Percentiles rank a stretch among this genome's conserved stretches.
Evolutionary conservation across 2,797 vertebrate species (phyloP).

Genomic region (Hemibagrus guttatus): DNA sequence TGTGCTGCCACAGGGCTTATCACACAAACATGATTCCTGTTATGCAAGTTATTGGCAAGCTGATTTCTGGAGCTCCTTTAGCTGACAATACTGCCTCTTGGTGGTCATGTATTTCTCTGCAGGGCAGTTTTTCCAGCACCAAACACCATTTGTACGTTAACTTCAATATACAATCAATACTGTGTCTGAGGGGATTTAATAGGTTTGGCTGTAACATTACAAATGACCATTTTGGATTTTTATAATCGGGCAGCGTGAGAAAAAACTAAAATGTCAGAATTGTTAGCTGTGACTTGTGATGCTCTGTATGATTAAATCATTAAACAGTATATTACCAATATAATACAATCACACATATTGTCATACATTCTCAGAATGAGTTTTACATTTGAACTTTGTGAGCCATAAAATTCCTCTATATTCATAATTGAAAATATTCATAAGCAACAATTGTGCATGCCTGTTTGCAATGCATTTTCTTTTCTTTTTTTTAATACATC

Average conservation of each 20-base stretch:
- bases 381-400: neutral
- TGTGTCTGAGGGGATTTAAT: neutral
- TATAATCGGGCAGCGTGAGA: no score
- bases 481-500: constrained; percentile 2
- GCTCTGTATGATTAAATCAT: neutral
- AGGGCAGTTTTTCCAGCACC: neutral
- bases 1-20: constrained; percentile 28
- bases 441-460: neutral
- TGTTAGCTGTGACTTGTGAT: neutral
- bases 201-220: neutral
- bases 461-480: neutral
- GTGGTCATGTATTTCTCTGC: constrained; percentile 18
- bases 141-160: neutral
- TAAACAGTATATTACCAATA: neutral
- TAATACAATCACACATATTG: no score
- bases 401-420: neutral
- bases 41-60: constrained; percentile 49
- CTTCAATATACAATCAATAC: neutral
- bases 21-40: constrained; percentile 40
- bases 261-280: neutral
- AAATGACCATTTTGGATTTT: neutral
- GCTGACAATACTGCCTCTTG: constrained; percentile 42
- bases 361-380: no score
- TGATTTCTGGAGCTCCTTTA: constrained; percentile 4
- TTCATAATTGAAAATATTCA: neutral